Conservation (phyloP, 2,797 vertebrate genomes). For the Holocentrus rufus region DNA sequence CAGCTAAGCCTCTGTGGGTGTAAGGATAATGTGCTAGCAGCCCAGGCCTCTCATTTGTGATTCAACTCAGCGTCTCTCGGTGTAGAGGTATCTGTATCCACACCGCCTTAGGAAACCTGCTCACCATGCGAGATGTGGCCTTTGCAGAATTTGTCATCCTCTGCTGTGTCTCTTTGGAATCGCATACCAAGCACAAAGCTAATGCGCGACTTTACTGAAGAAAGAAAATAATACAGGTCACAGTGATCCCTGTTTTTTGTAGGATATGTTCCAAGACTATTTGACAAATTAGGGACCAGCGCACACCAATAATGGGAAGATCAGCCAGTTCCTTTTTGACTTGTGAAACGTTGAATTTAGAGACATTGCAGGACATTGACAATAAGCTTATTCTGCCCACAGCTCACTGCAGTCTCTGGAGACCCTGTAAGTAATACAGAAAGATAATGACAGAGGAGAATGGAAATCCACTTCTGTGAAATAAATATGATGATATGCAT, state of each 20-base stretch:
- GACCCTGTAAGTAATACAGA: not conserved
- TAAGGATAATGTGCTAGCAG: conserved; percentile 34
- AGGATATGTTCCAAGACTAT: not conserved
- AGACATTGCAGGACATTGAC: not conserved
- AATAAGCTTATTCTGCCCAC: not conserved
- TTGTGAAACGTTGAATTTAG: not conserved
- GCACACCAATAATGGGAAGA: not conserved
- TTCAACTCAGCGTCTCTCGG: conserved; percentile 38
- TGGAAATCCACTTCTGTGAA: not conserved
- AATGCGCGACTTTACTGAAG: not conserved
- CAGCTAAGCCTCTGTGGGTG: conserved; percentile 23
- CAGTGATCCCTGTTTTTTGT: not conserved
- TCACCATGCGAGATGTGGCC: not conserved
- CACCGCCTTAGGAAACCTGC: not conserved
- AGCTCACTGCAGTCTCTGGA: not conserved
- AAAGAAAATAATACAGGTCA: not conserved
- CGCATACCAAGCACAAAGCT: not conserved
- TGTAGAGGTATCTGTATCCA: conserved; percentile 34
- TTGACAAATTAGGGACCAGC: not conserved
- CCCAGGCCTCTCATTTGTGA: conserved; percentile 47
- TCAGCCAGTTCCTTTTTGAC: not conserved
- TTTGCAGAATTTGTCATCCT: not conserved
- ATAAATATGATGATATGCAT: conserved; percentile 2
- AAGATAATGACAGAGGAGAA: not conserved
- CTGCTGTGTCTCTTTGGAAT: not conserved